phyloP scores from a whole-genome alignment of 2,888 invertebrate genomes.

The Druceiella hillmani region DNA sequence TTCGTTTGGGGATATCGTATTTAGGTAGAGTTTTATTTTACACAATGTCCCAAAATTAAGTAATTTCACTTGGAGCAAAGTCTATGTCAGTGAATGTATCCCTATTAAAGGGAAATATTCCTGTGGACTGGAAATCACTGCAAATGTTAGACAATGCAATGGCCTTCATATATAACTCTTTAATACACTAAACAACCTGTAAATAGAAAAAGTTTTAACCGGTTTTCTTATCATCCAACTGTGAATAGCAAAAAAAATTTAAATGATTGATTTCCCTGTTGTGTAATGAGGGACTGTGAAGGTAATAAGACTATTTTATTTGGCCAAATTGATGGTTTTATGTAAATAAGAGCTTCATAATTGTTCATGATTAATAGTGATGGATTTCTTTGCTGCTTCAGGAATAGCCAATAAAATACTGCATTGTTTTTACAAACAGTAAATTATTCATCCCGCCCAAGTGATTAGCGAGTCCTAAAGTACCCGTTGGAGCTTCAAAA shows the following conservation, averaged over 20 bases:
- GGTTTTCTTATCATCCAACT: conserved; percentile 29
- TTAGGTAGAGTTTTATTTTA: too few species aligned
- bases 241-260: conserved; percentile 38
- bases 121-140: conserved; percentile 26
- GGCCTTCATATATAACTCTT: conserved; percentile 23
- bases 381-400: conserved; percentile 4
- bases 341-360: conserved; percentile 1
- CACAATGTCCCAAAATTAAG: too few species aligned
- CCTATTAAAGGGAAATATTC: conserved; percentile 25
- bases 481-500: conserved; percentile 27
- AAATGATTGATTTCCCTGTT: conserved; percentile 2
- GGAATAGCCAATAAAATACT: background rate
- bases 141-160: conserved; percentile 27
- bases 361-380: conserved; percentile 1
- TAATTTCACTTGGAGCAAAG: too few species aligned
- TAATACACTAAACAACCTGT: conserved; percentile 29
- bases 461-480: conserved; percentile 28
- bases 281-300: conserved; percentile 2
- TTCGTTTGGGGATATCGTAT: too few species aligned
- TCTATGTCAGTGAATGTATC: too few species aligned
- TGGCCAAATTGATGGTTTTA: background rate
- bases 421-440: conserved; percentile 22
- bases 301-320: conserved; percentile 11
- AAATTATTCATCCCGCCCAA: conserved; percentile 29
- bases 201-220: conserved; percentile 30